phyloP scores from a whole-genome alignment of 2,113 vertebrate genomes.

The Pyxicephalus adspersus region DNA sequence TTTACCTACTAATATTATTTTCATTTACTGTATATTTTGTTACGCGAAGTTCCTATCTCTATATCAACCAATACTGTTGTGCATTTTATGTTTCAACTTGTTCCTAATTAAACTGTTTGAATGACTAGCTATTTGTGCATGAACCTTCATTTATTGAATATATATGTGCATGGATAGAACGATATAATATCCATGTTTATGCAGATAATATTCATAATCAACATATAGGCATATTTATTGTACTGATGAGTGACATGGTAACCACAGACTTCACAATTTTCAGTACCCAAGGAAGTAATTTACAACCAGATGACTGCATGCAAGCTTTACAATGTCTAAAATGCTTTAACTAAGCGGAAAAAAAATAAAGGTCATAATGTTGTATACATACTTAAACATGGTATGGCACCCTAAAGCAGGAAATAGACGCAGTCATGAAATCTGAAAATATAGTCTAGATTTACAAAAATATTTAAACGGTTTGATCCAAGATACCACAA shows the following conservation, averaged over 20 bases:
- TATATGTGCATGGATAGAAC: no score
- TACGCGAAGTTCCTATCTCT: no score
- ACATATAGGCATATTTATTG: slow-evolving; percentile 30
- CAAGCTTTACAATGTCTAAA: background rate
- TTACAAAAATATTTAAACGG: background rate
- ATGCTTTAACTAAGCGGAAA: background rate
- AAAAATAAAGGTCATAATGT: background rate
- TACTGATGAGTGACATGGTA: background rate
- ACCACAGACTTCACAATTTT: background rate
- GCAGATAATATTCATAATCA: no score
- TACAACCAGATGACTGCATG: slow-evolving; percentile 16
- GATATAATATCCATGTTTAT: no score
- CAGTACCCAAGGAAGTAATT: background rate
- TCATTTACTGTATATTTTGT: no score
- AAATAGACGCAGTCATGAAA: background rate
- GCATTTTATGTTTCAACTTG: no score
- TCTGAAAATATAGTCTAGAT: background rate
- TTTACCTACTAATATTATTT: no score
- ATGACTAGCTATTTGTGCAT: no score
- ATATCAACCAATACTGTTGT: no score
- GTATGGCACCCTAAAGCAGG: background rate
- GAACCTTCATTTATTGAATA: no score
- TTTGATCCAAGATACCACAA: slow-evolving; percentile 1
- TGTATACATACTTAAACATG: background rate
- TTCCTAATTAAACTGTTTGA: no score